phyloP scores from a whole-genome alignment of 1,140 invertebrate species.

The Penaeus chinensis region DNA sequence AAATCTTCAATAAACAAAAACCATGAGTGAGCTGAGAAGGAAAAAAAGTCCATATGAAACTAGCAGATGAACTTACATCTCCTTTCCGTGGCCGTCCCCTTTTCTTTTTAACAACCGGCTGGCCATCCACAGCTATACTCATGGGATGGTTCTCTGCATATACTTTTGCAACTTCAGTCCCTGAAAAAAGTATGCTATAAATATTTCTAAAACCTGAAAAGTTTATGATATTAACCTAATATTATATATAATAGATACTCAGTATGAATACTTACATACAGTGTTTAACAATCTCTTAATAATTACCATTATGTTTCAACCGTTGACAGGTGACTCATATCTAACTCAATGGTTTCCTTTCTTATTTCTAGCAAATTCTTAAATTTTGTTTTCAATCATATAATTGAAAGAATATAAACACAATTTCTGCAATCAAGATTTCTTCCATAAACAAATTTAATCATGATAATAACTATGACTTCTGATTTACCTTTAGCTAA shows the following conservation, averaged over 20 bases:
- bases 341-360: too few species aligned
- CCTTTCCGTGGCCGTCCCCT: constrained; percentile 50
- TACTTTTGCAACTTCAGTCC: constrained; percentile 45
- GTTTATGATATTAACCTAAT: too few species aligned
- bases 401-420: too few species aligned
- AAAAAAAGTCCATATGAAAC: too few species aligned
- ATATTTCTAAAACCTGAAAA: background rate
- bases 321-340: too few species aligned
- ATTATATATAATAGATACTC: too few species aligned
- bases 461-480: background rate
- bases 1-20: background rate
- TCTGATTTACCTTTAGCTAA: constrained; percentile 37
- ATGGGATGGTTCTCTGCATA: constrained; percentile 49
- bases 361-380: too few species aligned
- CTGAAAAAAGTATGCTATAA: background rate
- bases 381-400: too few species aligned
- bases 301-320: too few species aligned
- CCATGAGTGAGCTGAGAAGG: background rate
- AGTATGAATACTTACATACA: too few species aligned
- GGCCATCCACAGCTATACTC: constrained; percentile 48
- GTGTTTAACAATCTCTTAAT: too few species aligned
- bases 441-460: background rate
- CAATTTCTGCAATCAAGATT: too few species aligned
- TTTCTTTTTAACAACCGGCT: constrained; percentile 29
- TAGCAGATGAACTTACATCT: constrained; percentile 25